Percentiles rank a stretch among this genome's conserved stretches.
phyloP scores from a whole-genome alignment of 37 sponge, comb jelly and placozoan species.

The Beroe ovata region DNA sequence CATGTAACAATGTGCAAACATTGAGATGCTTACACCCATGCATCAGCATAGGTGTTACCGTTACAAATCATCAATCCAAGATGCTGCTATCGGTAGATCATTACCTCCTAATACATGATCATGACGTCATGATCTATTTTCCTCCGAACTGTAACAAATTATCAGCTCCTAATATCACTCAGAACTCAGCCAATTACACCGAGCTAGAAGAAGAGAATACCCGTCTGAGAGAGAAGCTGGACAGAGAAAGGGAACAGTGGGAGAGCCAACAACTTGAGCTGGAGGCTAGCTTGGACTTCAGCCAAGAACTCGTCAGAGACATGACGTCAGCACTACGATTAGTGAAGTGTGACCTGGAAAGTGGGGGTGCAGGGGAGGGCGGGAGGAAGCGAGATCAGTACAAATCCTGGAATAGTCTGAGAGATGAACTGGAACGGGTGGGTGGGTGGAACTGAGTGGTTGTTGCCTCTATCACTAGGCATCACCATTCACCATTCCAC shows the following conservation, averaged over 20 bases:
- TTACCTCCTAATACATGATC: too few species aligned
- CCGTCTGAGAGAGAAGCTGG: slow-evolving; percentile 3
- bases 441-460: too few species aligned
- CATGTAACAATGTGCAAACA: too few species aligned
- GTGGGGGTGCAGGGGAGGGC: neutral
- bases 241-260: neutral
- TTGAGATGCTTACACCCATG: too few species aligned
- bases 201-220: slow-evolving; percentile 35
- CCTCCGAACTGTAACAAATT: too few species aligned
- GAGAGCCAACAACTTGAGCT: neutral
- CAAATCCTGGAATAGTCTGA: slow-evolving; percentile 30
- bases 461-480: too few species aligned
- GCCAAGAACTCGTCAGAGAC: slow-evolving; percentile 35
- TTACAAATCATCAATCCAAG: too few species aligned
- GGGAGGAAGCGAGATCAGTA: neutral
- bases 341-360: slow-evolving; percentile 23
- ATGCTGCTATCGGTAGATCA: too few species aligned
- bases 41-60: too few species aligned
- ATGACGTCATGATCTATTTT: too few species aligned
- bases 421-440: slow-evolving; percentile 49
- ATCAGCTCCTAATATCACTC: too few species aligned
- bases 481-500: too few species aligned
- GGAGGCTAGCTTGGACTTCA: slow-evolving; percentile 34
- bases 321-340: slow-evolving; percentile 5
- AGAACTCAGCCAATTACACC: neutral